These are phyloP conservation scores for Etia nguti DNA, from an alignment of 2,113 vertebrate species.

Conservation along the genomic window DNA sequence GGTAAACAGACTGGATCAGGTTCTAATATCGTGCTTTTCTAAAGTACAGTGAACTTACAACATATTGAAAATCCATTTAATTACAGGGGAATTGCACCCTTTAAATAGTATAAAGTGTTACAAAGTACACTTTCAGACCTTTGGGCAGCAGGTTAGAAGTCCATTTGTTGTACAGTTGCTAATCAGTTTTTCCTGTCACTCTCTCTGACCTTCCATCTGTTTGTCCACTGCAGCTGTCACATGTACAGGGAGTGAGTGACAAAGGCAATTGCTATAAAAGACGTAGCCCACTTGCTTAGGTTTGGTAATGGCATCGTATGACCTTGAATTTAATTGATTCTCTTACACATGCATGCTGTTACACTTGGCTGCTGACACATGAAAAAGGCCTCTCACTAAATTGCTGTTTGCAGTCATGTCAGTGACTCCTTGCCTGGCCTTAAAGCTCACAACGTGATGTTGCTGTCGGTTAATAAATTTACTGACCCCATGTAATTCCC, in stretches of 20 bases:
- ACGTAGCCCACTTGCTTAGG: neutral
- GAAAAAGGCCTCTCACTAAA: neutral
- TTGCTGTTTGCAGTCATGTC: neutral
- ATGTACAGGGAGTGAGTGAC: neutral
- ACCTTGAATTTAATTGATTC: neutral
- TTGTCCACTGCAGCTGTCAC: neutral
- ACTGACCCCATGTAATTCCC: neutral
- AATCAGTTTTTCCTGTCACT: neutral
- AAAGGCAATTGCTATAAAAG: neutral
- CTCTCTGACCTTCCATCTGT: neutral
- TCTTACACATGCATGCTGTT: neutral
- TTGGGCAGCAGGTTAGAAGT: neutral
- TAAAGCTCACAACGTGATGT: neutral
- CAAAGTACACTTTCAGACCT: neutral
- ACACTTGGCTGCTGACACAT: neutral
- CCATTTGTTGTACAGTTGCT: conserved; percentile 1
- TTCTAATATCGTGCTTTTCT: neutral
- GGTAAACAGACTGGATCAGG: neutral
- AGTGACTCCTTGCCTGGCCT: neutral
- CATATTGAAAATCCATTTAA: neutral
- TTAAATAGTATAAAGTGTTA: neutral
- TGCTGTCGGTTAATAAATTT: neutral
- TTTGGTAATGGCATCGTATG: neutral
- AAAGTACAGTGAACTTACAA: neutral
- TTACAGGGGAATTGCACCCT: neutral